Base-by-base conservation (phyloP, 1,140 invertebrate genomes). In the Heliconius hermathena region DNA sequence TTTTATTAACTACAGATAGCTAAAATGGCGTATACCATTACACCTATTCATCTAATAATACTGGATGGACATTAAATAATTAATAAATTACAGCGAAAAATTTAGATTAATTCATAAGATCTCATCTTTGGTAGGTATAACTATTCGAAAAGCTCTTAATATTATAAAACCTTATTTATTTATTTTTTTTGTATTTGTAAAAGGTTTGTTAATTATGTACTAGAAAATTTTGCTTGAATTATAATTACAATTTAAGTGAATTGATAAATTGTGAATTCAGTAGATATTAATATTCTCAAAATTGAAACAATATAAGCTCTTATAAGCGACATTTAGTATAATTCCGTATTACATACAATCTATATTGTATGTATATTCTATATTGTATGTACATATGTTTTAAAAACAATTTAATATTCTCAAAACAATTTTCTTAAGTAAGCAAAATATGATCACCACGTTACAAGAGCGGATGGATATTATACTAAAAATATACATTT, bases 31-130 rank as follows among this genome's bases (percentile, higher is more conserved):
- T 87, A 76, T 76, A 87, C 86, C 87, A 88, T 90, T 89, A 93
- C 73, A 91, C 86, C 89, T 92, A 92, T 91, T 88, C 86, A 90
- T 93, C 91, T 94, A 94, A 92, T 92, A 92, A 93, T 93, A 94
- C 90, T 94, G 92, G 92, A 94, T 94, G 92, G 92, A 94, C 89
- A 92, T 91, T 91, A 91, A 89, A 90, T 91, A 87, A 54, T 66
- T 89, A 90, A 88, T 91, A 92, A 91, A 90, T 89, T 89, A 90
- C 89, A 87, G 87, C 91, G 89, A 90, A 90, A 89, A 91, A 90
- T 91, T 94, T 89, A 86, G 89, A 91, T 89, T 89, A 90, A 82
- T 90, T 93, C 91, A 92, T 93, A 93, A 93, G 91, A 94, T 90
- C 90, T 93, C 88, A 92, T 88, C 73, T 88, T 89, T 90, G 88